Percentiles rank a stretch among this genome's conserved stretches.
Evolutionary conservation across 2,113 vertebrate species (phyloP).

Genomic region (Albula goreensis): DNA sequence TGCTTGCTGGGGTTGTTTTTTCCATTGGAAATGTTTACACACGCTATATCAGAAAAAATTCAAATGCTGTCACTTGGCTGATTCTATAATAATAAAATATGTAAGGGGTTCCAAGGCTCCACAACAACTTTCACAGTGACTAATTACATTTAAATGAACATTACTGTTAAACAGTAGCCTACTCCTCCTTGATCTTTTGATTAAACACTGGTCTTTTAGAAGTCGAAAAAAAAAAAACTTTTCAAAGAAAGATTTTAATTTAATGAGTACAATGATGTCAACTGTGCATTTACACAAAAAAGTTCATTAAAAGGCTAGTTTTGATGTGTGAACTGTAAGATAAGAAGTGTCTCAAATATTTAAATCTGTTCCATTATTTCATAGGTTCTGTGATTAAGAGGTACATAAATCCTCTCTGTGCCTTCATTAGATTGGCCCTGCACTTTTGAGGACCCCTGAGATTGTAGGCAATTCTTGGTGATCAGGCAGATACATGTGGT

Average conservation of each 20-base stretch:
- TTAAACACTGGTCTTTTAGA: background rate
- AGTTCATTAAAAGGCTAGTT: no score
- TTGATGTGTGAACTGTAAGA: no score
- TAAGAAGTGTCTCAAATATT: no score
- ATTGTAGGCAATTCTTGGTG: background rate
- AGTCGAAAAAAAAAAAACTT: constrained; percentile 18
- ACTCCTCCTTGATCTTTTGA: constrained; percentile 8
- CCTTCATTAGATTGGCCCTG: no score
- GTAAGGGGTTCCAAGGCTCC: constrained; percentile 7
- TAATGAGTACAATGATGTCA: background rate
- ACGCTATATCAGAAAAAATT: no score
- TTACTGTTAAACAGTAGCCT: background rate
- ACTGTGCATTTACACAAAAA: background rate
- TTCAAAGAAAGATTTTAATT: background rate
- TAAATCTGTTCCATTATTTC: no score
- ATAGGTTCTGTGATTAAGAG: no score
- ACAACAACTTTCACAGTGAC: background rate
- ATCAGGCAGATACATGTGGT: background rate
- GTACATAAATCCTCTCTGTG: no score
- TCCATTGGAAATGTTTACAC: no score
- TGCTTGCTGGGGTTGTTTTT: no score
- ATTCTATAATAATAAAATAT: background rate
- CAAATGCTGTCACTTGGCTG: background rate
- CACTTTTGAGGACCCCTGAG: no score
- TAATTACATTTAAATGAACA: constrained; percentile 23